Base-by-base conservation (phyloP, 2,888 invertebrate genomes). In the Mesorhabditis sp. region DNA sequence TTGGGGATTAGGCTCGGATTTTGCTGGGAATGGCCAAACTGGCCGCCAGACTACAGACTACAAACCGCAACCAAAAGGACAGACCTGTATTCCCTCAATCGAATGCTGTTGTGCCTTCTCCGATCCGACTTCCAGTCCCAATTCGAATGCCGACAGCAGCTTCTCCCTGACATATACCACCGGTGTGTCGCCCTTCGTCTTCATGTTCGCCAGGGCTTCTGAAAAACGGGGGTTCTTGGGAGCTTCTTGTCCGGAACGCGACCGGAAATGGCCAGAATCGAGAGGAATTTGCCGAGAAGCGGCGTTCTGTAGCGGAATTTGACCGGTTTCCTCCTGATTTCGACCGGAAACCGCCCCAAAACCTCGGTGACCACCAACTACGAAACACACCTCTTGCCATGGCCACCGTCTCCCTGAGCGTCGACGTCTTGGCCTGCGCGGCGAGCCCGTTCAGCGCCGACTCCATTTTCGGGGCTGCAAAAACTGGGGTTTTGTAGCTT, bases 1-100 rank as follows among this genome's bases (percentile, higher is more conserved):
- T 2, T 28, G 28, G 28, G 28, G 2, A 1, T 28, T 28, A 1
- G 28, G 28, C 28, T 28, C 28, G 1, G 28, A 28, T 28, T 28
- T 28, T 28, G 28, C 28, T 28, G 28, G 28, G 28, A 28, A 28
- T 28, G 28, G 28, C 28, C 28, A 28, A 28, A 28, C 28, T 28
- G 28, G 28, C 28, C 28, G 2, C 28, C 28, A 28, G 28, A 28
- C 28, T 28, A 28, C 28, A 28, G 28, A 28, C 28, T 28, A 28
- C 28, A 28, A 28, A 28, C 28, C 2, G 2, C 28, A 28, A 1
- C 1, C 28, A 2, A 28, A 2, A 1, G 28, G 6, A 62, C 91
- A 88, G 89, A 95, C 95, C 89, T 94, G 94, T 85, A 95, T 90
- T 76, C 94, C 95, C 85, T 91, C 91, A 63, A 95, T 88, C 7